Base-by-base conservation (phyloP, 2,797 vertebrate species). In the Pterois miles region DNA sequence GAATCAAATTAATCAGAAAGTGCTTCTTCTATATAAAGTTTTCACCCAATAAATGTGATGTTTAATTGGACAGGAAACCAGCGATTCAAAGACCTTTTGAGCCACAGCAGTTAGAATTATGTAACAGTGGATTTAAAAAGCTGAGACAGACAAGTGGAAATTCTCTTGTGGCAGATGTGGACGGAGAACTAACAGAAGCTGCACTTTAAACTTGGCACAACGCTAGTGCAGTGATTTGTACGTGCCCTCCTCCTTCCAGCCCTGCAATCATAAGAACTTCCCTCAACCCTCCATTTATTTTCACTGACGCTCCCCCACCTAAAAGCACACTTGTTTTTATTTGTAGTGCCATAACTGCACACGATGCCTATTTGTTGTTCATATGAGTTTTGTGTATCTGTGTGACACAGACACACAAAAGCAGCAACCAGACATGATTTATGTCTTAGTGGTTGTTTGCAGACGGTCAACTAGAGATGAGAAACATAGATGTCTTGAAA, bases 111-210 rank as follows among this genome's bases (percentile, higher is more conserved):
- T 74, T 75, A 40, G 16, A 23, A 73, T 90, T 92, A 88, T 81
- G 83, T 82, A 88, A 92, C 65, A 46, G 34, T 14, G 59, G 48
- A 76, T 80, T 90, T 86, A 78, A 86, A 48, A 83, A 83, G 75
- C 76, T 58, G 71, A 90, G 84, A 76, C 73, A 86, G 84, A 89
- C 78, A 85, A 88, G 82, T 84, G 77, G 82, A 88, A 90, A 87
- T 86, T 82, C 70, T 81, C 76, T 69, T 71, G 83, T 79, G 81
- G 84, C 84, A 86, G 86, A 88, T 73, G 74, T 84, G 85, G 74
- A 87, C n/a, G 1, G 78, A 88, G 76, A 86, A 84, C 83, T 10
- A 87, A 83, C 78, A 84, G 64, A 83, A 83, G 80, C 86, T 65
- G 86, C 80, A 78, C 71, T 90, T 87, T 73, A 78, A 80, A 78